phyloP scores from a whole-genome alignment of 92 coral and sea anemone genomes.

The Porites evermanni region DNA sequence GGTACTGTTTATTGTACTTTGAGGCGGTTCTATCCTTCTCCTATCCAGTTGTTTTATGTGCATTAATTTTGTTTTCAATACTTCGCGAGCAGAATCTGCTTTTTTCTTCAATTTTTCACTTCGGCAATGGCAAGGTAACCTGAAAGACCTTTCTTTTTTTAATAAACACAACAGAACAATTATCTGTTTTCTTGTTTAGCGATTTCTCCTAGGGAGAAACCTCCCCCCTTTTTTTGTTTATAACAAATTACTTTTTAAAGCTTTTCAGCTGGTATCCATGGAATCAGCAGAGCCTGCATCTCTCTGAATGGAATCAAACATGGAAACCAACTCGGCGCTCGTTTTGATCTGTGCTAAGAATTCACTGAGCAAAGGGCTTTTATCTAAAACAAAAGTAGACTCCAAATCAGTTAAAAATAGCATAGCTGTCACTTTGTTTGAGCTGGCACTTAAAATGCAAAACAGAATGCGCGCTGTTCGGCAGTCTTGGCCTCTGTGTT shows the following conservation, averaged over 20 bases:
- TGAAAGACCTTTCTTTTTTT: background rate
- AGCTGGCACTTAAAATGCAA: background rate
- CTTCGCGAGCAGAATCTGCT: background rate
- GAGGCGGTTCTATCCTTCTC: too few species aligned
- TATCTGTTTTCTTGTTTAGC: background rate
- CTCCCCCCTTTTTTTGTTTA: background rate
- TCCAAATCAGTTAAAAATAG: background rate
- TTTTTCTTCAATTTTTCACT: background rate
- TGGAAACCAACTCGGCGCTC: slow-evolving; percentile 85
- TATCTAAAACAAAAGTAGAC: slow-evolving; percentile 68
- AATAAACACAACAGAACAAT: background rate
- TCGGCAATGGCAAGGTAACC: background rate
- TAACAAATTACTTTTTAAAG: too few species aligned
- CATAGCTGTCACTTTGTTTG: too few species aligned
- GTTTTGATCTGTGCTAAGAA: slow-evolving; percentile 96
- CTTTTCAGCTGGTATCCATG: slow-evolving; percentile 48
- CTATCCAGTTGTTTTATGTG: too few species aligned
- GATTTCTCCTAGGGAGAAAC: background rate
- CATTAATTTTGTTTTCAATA: background rate
- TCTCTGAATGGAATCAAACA: slow-evolving; percentile 95
- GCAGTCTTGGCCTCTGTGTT: too few species aligned
- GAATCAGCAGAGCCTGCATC: slow-evolving; percentile 93
- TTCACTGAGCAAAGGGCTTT: slow-evolving; percentile 94
- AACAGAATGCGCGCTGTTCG: too few species aligned
- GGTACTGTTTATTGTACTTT: too few species aligned